phyloP scores from a whole-genome alignment of 1,140 invertebrate genomes.

The Sycophaga agraensis region DNA sequence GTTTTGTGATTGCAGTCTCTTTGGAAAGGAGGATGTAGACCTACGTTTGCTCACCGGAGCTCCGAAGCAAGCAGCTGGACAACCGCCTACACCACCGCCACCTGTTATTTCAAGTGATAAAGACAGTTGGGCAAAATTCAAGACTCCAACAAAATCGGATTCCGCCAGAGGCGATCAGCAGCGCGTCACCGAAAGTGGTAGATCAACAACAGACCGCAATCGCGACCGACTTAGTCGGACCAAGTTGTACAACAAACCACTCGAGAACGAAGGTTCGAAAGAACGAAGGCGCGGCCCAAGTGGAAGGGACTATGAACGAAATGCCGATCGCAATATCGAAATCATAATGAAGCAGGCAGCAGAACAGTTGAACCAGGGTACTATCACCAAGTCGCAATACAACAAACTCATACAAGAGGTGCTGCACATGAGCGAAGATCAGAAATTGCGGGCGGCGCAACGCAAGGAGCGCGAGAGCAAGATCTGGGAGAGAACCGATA shows the following conservation, averaged over 20 bases:
- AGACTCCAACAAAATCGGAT: slow-evolving; percentile 29
- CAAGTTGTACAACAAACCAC: slow-evolving; percentile 59
- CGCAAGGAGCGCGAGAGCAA: slow-evolving; percentile 60
- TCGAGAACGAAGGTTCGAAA: slow-evolving; percentile 40
- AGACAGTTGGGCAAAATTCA: slow-evolving; percentile 58
- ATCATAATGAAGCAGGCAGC: slow-evolving; percentile 83
- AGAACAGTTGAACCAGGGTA: slow-evolving; percentile 74
- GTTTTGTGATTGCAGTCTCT: slow-evolving; percentile 65
- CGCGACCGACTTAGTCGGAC: neutral
- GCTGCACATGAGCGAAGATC: slow-evolving; percentile 74
- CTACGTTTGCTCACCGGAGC: slow-evolving; percentile 66
- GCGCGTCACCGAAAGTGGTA: neutral
- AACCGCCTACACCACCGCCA: slow-evolving; percentile 50
- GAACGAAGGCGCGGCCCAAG: slow-evolving; percentile 36
- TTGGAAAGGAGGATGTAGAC: slow-evolving; percentile 89
- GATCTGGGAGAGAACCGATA: slow-evolving; percentile 22
- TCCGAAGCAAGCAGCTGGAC: slow-evolving; percentile 48
- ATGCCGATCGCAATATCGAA: slow-evolving; percentile 67
- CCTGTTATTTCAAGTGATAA: slow-evolving; percentile 53
- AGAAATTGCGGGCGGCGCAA: slow-evolving; percentile 75
- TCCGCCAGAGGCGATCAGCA: neutral
- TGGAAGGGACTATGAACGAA: slow-evolving; percentile 44
- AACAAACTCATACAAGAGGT: slow-evolving; percentile 78
- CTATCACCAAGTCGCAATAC: slow-evolving; percentile 77
- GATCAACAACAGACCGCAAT: neutral